Base-by-base conservation (phyloP, 2,113 vertebrate species). In the Poeciliopsis prolifica region DNA sequence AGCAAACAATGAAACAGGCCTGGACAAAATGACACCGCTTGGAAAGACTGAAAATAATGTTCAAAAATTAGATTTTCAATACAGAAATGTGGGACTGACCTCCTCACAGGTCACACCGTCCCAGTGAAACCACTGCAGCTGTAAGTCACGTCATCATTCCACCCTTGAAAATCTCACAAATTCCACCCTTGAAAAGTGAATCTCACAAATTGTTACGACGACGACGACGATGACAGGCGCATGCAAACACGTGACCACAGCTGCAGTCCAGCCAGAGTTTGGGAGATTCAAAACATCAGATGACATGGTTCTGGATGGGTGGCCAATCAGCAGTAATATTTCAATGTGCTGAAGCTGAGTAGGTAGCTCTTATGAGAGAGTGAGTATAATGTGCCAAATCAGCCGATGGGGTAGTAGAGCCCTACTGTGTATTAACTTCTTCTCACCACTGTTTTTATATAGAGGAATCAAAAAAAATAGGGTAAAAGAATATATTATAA, bases 301-400 rank as follows among this genome's bases (percentile, higher is more conserved):
- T 68, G 9, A 35, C 63, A 10, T 68, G 58, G 70, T 71, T 78
- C 72, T 29, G 87, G 86, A 87, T 83, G 88, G 90, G 83, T 88
- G 54, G 54, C 87, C 85, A 42, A 77, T 83, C 88, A 90, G 84
- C 84, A 68, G 67, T 78, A 68, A 77, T 72, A 68, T 84, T 79
- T 70, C 65, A 83, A 75, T 80, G 86, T 88, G 83, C 81, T 85
- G 85, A 87, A 83, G 88, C 77, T 44, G 75, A 87, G 87, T 89
- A 81, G 89, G 87, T 85, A 83, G 87, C 65, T 88, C 87, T 88
- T 83, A 69, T 33, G 28, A 61, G 82, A 82, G 82, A 88, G 82
- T 79, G 83, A 86, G 79, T 79, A 61, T 86, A 74, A 86, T 73
- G 90, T 93, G 91, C 91, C 92, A 93, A 93, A 93, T 87, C 82